These are phyloP conservation scores for Periophthalmus modestus DNA, from an alignment of 2,113 vertebrate species.

Conservation along the genomic window DNA sequence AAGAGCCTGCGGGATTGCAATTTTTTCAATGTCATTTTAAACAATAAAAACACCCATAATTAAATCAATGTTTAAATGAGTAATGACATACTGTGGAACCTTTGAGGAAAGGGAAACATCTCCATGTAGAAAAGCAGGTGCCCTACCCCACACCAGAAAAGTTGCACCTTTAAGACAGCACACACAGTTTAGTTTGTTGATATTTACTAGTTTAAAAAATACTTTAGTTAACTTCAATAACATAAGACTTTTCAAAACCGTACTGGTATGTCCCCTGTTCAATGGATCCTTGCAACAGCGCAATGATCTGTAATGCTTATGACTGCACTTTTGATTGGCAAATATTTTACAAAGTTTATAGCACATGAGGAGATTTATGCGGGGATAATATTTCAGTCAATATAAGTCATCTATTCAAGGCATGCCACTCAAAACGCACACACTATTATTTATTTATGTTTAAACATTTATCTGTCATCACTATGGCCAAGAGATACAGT, in stretches of 20 bases:
- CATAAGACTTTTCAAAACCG: background rate
- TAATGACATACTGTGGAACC: background rate
- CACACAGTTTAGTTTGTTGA: background rate
- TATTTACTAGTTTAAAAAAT: background rate
- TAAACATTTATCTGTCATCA: conserved; percentile 11
- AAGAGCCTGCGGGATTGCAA: background rate
- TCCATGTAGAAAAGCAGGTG: too few species aligned
- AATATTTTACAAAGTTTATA: conserved; percentile 7
- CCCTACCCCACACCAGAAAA: background rate
- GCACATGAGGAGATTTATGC: background rate
- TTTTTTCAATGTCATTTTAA: background rate
- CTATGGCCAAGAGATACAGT: background rate
- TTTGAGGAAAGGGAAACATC: too few species aligned
- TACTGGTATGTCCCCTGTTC: background rate
- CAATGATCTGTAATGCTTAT: background rate
- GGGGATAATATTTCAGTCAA: conserved; percentile 5
- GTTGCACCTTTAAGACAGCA: background rate
- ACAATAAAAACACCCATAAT: too few species aligned
- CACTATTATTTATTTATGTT: conserved; percentile 13
- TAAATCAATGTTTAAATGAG: background rate
- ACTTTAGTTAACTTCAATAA: background rate
- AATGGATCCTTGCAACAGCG: background rate
- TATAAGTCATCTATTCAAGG: conserved; percentile 7
- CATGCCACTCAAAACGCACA: conserved; percentile 5
- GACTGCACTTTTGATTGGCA: background rate